phyloP scores from a whole-genome alignment of 2,797 vertebrate species.

The Potorous gilbertii region DNA sequence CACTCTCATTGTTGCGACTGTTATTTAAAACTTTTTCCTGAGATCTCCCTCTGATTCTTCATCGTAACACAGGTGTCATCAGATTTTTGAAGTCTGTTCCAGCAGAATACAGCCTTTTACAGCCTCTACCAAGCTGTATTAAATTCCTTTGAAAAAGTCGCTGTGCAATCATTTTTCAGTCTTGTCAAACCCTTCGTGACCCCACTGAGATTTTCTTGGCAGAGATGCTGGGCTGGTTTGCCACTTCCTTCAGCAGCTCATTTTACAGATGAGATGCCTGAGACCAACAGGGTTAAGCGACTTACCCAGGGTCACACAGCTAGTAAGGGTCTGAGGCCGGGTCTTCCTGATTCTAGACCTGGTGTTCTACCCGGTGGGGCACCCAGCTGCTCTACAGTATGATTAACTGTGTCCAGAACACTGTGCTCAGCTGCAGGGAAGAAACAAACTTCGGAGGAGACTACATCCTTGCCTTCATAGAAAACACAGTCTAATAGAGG shows the following conservation, averaged over 20 bases:
- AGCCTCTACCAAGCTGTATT: background rate
- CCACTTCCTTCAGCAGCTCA: background rate
- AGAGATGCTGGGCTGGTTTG: background rate
- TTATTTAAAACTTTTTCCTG: background rate
- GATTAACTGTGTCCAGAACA: background rate
- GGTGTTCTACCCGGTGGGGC: background rate
- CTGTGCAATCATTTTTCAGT: background rate
- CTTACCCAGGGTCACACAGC: background rate
- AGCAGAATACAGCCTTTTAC: background rate
- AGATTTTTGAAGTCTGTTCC: background rate
- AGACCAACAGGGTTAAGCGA: background rate
- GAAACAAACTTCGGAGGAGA: background rate
- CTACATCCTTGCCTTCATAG: background rate
- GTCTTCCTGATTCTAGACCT: background rate
- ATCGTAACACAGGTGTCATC: background rate
- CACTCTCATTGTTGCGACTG: background rate
- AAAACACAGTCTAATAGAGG: background rate
- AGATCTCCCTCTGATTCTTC: background rate
- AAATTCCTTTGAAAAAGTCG: background rate
- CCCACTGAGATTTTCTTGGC: background rate
- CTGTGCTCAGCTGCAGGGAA: background rate
- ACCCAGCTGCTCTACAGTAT: background rate
- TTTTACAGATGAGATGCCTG: background rate
- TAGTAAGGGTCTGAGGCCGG: background rate
- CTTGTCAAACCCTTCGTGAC: background rate